These are phyloP conservation scores for Indicator indicator DNA, from an alignment of 2,113 vertebrate genomes.

Conservation along the genomic window DNA sequence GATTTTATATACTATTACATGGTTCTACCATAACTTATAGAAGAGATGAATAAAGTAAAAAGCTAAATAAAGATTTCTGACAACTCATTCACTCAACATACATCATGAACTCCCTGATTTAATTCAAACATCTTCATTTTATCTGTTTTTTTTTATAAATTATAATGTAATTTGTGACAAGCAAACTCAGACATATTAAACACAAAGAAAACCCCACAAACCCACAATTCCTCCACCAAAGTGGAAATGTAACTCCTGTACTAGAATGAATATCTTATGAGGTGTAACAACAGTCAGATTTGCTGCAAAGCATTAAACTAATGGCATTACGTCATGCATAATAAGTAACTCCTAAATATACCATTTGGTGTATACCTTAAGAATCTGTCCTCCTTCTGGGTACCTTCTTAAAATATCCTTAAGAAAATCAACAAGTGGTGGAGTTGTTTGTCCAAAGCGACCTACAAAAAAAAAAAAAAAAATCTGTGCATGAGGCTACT, in stretches of 20 bases:
- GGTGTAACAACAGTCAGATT: neutral
- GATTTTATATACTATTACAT: neutral
- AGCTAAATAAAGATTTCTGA: neutral
- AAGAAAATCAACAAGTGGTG: slow-evolving; percentile 96
- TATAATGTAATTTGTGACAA: neutral
- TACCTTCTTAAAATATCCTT: slow-evolving; percentile 98
- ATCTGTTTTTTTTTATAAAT: neutral
- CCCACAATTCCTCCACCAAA: neutral
- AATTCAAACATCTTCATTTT: neutral
- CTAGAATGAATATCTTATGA: neutral
- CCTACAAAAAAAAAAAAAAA: slow-evolving; percentile 75
- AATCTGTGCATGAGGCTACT: neutral
- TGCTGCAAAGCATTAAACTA: neutral
- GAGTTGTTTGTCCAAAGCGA: slow-evolving; percentile 97
- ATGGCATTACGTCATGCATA: neutral
- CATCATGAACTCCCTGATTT: neutral
- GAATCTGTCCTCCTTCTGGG: slow-evolving; percentile 97
- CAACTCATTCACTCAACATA: neutral
- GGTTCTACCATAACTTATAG: neutral
- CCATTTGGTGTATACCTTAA: slow-evolving; percentile 84
- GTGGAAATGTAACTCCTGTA: neutral
- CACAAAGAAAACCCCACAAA: neutral
- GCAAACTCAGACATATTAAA: neutral
- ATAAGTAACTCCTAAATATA: neutral
- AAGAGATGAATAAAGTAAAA: neutral